Base-by-base conservation (phyloP, 2,113 vertebrate species). In the Alouatta palliata region DNA sequence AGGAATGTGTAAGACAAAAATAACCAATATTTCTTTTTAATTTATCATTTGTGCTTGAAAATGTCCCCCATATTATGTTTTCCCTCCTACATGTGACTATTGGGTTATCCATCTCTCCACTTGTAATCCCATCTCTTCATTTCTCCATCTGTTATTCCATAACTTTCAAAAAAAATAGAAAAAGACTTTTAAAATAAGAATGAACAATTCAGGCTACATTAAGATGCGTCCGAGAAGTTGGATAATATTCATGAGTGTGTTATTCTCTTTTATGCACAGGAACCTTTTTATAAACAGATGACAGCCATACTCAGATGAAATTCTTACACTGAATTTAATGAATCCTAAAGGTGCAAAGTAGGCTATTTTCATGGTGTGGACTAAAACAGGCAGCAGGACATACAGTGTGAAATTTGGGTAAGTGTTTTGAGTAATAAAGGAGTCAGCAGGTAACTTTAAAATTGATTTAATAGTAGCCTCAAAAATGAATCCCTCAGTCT, bases 311-410 rank as follows among this genome's bases (percentile, higher is more conserved):
- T n/a, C 37, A 23, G 20, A 12, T 61, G 52, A 84, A 6, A n/a
- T 21, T 3, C 11, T 47, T 25, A 47, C 12, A 4, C 21, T 47
- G 52, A 7, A 17, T 23, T 11, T 21, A 9, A 52, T 11, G 5
- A 35, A 37, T 37, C 35, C 35, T 49, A 68, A 54, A 40, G 27
- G 3, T 40, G 11, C 8, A 47, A 52, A 47, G 54, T 2, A 5
- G 25, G 14, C 1, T 7, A 25, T 1, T 58, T 73, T 61, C 13
- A 83, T 1, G 16, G 40, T 71, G 14, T 71, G 6, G 32, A 56
- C 13, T 14, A 4, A 6, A 11, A 21, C 2, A 30, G 16, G 4
- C 6, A n/a, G 35, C 9, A 7, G 54, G 11, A 27, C 2, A 5
- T 20, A 23, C 21, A 84, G 3, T 47, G 54, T 49, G 54, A 52